phyloP scores from a whole-genome alignment of 1,140 invertebrate species.

The Trinorchestia longiramus region DNA sequence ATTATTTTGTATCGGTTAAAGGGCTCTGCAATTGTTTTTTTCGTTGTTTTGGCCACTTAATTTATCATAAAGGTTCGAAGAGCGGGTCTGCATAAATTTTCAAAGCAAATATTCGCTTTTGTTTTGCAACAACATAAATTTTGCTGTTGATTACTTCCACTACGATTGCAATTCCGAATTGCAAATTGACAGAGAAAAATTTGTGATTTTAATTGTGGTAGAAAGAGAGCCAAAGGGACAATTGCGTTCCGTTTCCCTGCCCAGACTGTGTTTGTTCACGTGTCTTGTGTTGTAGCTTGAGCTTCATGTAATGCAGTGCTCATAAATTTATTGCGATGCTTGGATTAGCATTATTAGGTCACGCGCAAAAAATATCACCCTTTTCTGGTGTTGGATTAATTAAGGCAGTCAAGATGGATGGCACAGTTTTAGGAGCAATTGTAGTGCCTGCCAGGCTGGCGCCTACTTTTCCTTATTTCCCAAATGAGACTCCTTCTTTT shows the following conservation, averaged over 20 bases:
- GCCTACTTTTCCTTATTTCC: constrained; percentile 7
- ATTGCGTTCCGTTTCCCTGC: not conserved
- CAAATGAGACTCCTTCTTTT: not conserved
- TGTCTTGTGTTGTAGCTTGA: not conserved
- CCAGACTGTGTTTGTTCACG: not conserved
- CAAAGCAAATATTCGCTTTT: not conserved
- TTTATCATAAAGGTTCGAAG: not conserved
- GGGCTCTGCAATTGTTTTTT: not conserved
- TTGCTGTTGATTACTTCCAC: not conserved
- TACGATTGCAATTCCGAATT: not conserved
- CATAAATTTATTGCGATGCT: constrained; percentile 16
- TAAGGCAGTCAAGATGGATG: constrained; percentile 18
- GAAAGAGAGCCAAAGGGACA: not conserved
- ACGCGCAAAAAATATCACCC: not conserved
- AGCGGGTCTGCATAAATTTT: not conserved
- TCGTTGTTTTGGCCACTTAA: not conserved
- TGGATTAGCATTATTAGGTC: constrained; percentile 43
- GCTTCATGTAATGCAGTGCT: not conserved
- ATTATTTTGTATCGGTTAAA: not conserved
- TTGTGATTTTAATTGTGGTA: not conserved
- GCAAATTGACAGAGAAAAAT: not conserved
- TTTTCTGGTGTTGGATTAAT: constrained; percentile 12
- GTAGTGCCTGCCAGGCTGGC: not conserved
- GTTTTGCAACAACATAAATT: not conserved
- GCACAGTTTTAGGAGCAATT: constrained; percentile 10